A percentile compares a stretch with the other conserved stretches of the same genome.
phyloP scores from a whole-genome alignment of 2,797 vertebrate species.

The Pantherophis alleghaniensis region DNA sequence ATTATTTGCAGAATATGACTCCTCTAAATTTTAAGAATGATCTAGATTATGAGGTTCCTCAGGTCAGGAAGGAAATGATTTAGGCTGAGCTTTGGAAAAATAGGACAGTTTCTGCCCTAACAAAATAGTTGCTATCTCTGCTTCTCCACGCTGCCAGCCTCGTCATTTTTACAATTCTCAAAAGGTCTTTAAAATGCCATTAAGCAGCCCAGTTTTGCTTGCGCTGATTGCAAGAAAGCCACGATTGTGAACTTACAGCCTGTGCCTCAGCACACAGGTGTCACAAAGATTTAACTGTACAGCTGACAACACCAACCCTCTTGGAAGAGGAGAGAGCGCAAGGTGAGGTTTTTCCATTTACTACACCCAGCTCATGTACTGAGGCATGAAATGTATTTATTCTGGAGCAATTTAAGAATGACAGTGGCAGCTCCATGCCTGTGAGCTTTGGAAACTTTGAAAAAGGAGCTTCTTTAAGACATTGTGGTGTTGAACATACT shows the following conservation, averaged over 20 bases:
- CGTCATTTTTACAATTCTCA: background rate
- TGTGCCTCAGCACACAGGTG: background rate
- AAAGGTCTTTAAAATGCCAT: constrained; percentile 1
- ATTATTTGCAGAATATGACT: background rate
- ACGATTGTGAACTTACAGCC: background rate
- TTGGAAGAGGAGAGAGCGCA: background rate
- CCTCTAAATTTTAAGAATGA: background rate
- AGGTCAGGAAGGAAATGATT: background rate
- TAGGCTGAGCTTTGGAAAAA: background rate
- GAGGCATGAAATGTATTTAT: constrained; percentile 34
- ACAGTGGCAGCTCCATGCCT: background rate
- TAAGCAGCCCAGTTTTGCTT: background rate
- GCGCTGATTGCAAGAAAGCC: background rate
- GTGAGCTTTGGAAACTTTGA: background rate
- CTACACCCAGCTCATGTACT: constrained; percentile 6
- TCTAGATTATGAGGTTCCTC: background rate
- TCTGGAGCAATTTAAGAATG: constrained; percentile 8
- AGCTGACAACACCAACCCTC: background rate
- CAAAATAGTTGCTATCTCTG: background rate
- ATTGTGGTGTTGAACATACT: background rate
- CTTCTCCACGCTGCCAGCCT: background rate
- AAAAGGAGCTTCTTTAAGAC: background rate
- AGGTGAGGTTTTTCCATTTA: constrained; percentile 3
- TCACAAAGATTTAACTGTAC: background rate
- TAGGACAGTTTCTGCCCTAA: background rate